Conservation (phyloP, 2,113 vertebrate genomes). For the Diphyllodes magnificus region DNA sequence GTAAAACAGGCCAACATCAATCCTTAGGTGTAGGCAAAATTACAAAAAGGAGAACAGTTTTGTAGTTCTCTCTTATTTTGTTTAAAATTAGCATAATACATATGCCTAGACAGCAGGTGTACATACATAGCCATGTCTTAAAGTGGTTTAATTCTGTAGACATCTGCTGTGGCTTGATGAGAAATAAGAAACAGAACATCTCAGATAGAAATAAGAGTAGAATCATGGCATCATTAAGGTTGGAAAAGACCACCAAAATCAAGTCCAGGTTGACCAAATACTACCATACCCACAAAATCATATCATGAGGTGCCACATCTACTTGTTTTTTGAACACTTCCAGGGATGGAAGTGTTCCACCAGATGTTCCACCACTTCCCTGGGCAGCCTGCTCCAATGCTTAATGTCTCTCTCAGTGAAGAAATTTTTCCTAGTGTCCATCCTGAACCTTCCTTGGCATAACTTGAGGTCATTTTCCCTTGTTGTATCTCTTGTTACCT, state of each 20-base stretch:
- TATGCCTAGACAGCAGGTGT: neutral
- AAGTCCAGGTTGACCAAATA: neutral
- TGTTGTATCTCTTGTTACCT: neutral
- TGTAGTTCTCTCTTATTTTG: neutral
- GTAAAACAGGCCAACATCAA: neutral
- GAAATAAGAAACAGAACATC: neutral
- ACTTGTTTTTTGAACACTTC: neutral
- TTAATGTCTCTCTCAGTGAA: neutral
- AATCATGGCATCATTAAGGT: neutral
- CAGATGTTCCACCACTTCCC: neutral
- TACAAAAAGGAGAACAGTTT: neutral
- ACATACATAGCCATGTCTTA: neutral
- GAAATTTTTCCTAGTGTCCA: neutral
- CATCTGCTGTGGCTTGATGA: neutral
- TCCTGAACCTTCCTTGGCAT: neutral
- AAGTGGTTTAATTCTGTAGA: neutral
- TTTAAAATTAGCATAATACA: neutral
- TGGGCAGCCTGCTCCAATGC: neutral
- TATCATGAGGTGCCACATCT: neutral
- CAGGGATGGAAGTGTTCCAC: neutral
- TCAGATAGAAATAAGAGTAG: neutral
- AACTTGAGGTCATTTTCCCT: accelerated
- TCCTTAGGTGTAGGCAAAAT: neutral
- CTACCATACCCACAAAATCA: neutral
- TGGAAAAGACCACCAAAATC: neutral